phyloP scores from a whole-genome alignment of 2,113 vertebrate species.

The Leucoraja erinaceus region DNA sequence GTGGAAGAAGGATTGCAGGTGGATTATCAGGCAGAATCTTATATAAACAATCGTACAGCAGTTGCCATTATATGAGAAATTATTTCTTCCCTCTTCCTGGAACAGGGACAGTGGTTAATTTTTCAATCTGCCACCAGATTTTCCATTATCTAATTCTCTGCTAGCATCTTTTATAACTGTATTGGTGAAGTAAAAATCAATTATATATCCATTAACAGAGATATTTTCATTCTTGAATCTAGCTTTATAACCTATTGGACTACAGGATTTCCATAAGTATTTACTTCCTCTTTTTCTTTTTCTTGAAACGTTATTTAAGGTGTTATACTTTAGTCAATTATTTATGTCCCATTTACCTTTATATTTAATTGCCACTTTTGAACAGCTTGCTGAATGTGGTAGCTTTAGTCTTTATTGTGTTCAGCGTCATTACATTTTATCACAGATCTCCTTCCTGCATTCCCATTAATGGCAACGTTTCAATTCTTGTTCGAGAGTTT shows the following conservation, averaged over 20 bases:
- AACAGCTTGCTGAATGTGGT: background rate
- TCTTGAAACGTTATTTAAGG: constrained; percentile 1
- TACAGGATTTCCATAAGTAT: background rate
- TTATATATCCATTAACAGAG: constrained; percentile 22
- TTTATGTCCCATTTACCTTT: background rate
- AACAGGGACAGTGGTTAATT: background rate
- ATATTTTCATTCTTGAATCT: background rate
- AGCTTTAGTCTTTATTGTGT: background rate
- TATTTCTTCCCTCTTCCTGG: background rate
- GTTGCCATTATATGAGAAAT: background rate
- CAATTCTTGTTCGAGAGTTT: background rate
- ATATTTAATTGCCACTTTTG: background rate
- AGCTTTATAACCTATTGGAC: background rate
- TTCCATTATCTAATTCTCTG: background rate
- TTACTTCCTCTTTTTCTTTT: background rate
- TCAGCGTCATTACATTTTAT: background rate
- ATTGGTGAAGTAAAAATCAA: constrained; percentile 26
- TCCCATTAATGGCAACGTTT: background rate
- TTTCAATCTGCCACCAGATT: background rate
- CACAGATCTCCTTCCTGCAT: background rate
- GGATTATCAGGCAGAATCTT: constrained; percentile 6
- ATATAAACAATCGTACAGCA: constrained; percentile 25
- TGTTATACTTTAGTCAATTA: background rate
- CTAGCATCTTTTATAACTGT: background rate
- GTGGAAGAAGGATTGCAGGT: background rate